Evolutionary conservation across 2,113 vertebrate genomes (phyloP), one percentile per base, ranked within the genome.

Genomic region (Mormoops blainvillei): DNA sequence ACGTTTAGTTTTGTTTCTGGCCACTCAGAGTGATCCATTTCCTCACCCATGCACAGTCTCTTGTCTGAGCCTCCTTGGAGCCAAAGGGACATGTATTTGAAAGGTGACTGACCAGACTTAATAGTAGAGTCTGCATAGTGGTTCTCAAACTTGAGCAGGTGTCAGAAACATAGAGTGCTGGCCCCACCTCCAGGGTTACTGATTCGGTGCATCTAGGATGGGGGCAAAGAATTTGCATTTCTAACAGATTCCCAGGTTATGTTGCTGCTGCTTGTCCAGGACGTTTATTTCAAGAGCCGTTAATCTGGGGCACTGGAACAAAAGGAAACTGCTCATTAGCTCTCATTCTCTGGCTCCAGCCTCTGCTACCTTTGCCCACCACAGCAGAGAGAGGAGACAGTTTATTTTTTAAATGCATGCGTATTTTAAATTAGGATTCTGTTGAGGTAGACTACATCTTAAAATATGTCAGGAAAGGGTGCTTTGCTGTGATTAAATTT

Each of bases 111-210:
- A 26, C 5, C 2, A 15, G 52, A 4, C 16, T 45, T 76, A n/a
- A 19, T 3, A 3, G 48, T 2, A 20, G 28, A 56, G 18, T 16
- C 65, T 24, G 3, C 3, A 26, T 11, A 7, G 3, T 43, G n/a
- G 6, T n/a, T 73, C 45, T 65, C 77, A 84, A 50, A n/a, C 77
- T 8, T 43, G 12, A 38, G 28, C 56, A 7, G n/a, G n/a, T 43
- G 3, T 48, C 41, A 5, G 38, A 89, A 24, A 41, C 15, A 38
- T 12, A 43, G 54, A 10, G 36, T 50, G 11, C 86, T 52, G 52
- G 13, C 18, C 13, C 38, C 9, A 43, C 67, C 20, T 31, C 38
- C 18, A 48, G 14, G 67, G n/a, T 16, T 78, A 74, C 48, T 68
- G 70, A n/a, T 33, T 77, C n/a, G 22, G 4, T 7, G 0, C 61